phyloP scores from a whole-genome alignment of 2,888 invertebrate species.

The Habroteleia sp. region DNA sequence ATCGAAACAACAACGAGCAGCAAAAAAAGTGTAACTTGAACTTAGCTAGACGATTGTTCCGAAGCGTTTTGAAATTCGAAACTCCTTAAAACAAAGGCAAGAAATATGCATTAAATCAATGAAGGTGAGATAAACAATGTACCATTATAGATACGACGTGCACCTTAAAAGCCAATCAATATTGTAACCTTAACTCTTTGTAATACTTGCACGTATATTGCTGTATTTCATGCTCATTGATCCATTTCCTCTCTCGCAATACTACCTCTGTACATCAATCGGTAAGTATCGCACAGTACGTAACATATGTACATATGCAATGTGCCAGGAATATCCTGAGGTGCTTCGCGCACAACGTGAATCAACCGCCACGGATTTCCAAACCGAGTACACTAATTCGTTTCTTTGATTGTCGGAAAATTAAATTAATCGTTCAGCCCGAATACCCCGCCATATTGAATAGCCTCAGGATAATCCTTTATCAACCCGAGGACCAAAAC shows the following conservation, averaged over 20 bases:
- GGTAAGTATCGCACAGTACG: constrained; percentile 54
- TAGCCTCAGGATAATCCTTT: constrained; percentile 20
- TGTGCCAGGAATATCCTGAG: too few relatives aligned
- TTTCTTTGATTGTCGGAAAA: too few relatives aligned
- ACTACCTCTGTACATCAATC: constrained; percentile 59
- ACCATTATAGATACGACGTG: constrained; percentile 57
- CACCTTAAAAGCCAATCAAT: constrained; percentile 71
- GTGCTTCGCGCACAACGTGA: constrained; percentile 21
- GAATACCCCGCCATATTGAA: too few relatives aligned
- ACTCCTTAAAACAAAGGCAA: too few relatives aligned
- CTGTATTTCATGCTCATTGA: constrained; percentile 60
- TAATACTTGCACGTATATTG: constrained; percentile 66
- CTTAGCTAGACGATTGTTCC: too few relatives aligned
- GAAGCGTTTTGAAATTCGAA: too few relatives aligned
- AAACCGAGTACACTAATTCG: not conserved
- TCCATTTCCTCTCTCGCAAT: constrained; percentile 55
- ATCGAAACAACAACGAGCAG: too few relatives aligned
- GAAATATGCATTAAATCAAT: constrained; percentile 30
- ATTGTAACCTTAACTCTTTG: constrained; percentile 72
- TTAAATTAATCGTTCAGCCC: too few relatives aligned
- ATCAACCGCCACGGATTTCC: not conserved
- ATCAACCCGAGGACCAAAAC: constrained; percentile 35
- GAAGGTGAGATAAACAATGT: constrained; percentile 42
- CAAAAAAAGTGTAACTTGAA: too few relatives aligned
- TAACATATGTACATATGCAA: constrained; percentile 52